Conservation (phyloP, 1,140 invertebrate species). For the Eulimnadia texana region DNA sequence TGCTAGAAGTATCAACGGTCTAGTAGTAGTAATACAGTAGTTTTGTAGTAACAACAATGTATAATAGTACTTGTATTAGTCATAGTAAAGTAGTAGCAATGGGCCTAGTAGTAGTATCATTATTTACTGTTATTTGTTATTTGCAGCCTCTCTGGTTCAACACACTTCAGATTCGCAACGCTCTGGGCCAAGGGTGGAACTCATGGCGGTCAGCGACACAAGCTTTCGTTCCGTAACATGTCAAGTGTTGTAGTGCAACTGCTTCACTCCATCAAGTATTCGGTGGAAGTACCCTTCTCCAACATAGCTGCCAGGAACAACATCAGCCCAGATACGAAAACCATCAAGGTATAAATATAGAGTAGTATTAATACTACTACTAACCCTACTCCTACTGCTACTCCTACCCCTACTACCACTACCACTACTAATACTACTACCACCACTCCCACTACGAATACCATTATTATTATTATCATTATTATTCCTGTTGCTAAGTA, state of each 20-base stretch:
- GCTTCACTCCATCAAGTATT: slow-evolving; percentile 79
- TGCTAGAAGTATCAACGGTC: too few relatives aligned
- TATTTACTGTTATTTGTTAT: slow-evolving; percentile 1
- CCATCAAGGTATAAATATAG: not conserved
- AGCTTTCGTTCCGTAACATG: slow-evolving; percentile 79
- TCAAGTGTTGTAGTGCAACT: slow-evolving; percentile 79
- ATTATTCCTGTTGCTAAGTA: too few relatives aligned
- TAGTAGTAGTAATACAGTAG: too few relatives aligned
- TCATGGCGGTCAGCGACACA: slow-evolving; percentile 39
- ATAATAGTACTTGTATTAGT: too few relatives aligned
- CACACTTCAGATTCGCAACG: slow-evolving; percentile 48
- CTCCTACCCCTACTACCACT: too few relatives aligned
- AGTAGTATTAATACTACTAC: too few relatives aligned
- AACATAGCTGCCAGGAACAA: slow-evolving; percentile 49
- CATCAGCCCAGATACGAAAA: not conserved
- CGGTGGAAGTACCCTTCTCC: slow-evolving; percentile 78
- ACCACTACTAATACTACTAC: too few relatives aligned
- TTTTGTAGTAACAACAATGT: too few relatives aligned
- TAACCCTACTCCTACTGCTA: too few relatives aligned
- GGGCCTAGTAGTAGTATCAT: slow-evolving; percentile 1
- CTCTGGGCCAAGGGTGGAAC: slow-evolving; percentile 33
- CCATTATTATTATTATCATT: too few relatives aligned
- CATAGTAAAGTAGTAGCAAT: not conserved
- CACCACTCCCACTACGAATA: too few relatives aligned
- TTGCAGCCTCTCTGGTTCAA: slow-evolving; percentile 50